Evolutionary conservation across 2,888 invertebrate genomes (phyloP).

Genomic region (Tetropium fuscum): DNA sequence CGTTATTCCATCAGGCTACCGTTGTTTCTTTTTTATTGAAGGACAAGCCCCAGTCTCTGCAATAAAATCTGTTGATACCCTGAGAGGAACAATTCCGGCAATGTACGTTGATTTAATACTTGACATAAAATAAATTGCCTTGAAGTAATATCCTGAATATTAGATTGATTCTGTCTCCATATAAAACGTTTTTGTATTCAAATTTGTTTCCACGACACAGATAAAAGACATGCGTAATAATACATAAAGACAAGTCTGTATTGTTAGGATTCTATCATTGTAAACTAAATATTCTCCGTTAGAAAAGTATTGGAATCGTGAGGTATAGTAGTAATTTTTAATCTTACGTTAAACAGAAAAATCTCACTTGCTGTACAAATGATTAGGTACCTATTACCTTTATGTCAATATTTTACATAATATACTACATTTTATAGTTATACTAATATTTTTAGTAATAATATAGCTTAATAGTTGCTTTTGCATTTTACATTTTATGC

Average conservation of each 20-base stretch:
- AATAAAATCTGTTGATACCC: neutral
- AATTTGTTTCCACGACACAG: constrained; percentile 4
- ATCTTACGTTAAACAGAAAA: neutral
- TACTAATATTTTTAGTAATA: too few species aligned
- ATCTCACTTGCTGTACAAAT: too few species aligned
- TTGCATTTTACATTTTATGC: too few species aligned
- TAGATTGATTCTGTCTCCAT: neutral
- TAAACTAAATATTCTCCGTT: neutral
- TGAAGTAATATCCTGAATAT: neutral
- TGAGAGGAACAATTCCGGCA: neutral
- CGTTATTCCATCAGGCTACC: neutral
- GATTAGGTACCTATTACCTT: too few species aligned
- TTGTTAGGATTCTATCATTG: too few species aligned
- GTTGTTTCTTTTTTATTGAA: neutral
- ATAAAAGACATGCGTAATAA: neutral
- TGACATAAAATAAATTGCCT: constrained; percentile 1
- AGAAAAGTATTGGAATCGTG: too few species aligned
- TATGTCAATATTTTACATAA: too few species aligned
- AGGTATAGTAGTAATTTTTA: too few species aligned
- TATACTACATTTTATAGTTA: too few species aligned
- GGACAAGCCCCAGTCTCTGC: neutral
- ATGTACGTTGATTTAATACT: neutral
- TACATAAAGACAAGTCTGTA: neutral
- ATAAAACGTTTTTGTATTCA: neutral
- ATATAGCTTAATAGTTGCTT: too few species aligned